Percentiles rank a stretch among this genome's conserved stretches.
Evolutionary conservation across 2,113 vertebrate genomes (phyloP).

Genomic region (Elachura formosa): DNA sequence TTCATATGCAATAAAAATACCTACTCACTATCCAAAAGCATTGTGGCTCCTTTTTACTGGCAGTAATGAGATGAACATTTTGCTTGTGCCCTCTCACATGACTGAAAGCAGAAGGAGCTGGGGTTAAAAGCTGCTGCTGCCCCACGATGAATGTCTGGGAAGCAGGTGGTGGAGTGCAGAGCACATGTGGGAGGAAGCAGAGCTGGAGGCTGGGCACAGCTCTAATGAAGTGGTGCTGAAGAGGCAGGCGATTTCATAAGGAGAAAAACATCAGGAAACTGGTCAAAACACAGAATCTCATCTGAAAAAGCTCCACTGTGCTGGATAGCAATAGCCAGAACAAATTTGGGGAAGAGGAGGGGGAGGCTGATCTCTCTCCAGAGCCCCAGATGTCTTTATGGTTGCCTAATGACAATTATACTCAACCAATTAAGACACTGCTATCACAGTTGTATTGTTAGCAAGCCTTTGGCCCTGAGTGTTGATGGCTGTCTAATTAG

Average conservation of each 20-base stretch:
- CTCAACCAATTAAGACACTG: slow-evolving; percentile 76
- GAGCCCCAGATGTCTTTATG: slow-evolving; percentile 79
- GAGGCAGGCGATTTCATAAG: slow-evolving; percentile 38
- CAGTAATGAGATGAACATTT: background rate
- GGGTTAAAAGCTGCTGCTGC: slow-evolving; percentile 11
- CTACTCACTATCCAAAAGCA: background rate
- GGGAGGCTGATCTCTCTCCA: slow-evolving; percentile 72
- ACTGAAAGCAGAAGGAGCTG: background rate
- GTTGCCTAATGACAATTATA: slow-evolving; percentile 76
- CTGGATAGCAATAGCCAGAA: slow-evolving; percentile 56
- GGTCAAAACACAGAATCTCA: slow-evolving; percentile 34
- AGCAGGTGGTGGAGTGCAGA: slow-evolving; percentile 19
- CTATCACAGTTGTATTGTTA: slow-evolving; percentile 72
- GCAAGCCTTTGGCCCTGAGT: slow-evolving; percentile 70
- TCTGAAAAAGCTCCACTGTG: slow-evolving; percentile 42
- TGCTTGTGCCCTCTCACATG: background rate
- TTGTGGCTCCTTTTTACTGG: background rate
- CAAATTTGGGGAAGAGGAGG: slow-evolving; percentile 41
- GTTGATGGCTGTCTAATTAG: slow-evolving; percentile 74
- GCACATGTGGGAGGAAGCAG: background rate
- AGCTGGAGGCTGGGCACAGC: background rate
- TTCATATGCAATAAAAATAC: background rate
- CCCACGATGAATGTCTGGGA: background rate
- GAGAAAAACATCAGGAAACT: slow-evolving; percentile 31
- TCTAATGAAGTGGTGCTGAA: slow-evolving; percentile 53